These are phyloP conservation scores for Dynastes grantii DNA, from an alignment of 2,888 invertebrate species.

Conservation along the genomic window DNA sequence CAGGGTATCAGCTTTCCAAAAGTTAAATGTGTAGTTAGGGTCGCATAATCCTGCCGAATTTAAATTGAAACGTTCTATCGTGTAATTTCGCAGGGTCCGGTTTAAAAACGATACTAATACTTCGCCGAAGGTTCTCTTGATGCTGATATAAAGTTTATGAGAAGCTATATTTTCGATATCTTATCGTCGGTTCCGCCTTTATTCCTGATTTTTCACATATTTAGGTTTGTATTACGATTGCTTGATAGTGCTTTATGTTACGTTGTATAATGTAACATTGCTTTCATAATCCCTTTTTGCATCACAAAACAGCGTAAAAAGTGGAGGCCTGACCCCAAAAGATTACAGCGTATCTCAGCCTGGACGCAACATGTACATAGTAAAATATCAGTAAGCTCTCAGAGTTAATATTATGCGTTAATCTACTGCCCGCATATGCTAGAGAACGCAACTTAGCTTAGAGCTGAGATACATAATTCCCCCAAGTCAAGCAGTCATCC, in stretches of 20 bases:
- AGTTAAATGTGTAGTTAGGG: not conserved
- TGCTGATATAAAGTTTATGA: conserved; percentile 2
- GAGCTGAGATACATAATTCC: too few species aligned
- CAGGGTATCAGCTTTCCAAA: not conserved
- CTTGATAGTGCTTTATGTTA: not conserved
- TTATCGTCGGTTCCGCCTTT: not conserved
- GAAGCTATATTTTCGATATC: not conserved
- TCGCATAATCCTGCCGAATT: not conserved
- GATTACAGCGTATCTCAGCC: too few species aligned
- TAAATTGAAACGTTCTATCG: not conserved
- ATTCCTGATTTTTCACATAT: not conserved
- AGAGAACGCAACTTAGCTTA: too few species aligned
- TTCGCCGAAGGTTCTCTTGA: not conserved
- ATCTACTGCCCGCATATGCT: too few species aligned
- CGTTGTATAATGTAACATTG: too few species aligned
- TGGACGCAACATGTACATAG: too few species aligned
- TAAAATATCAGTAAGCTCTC: too few species aligned
- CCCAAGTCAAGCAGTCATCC: too few species aligned
- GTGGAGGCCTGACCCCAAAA: too few species aligned
- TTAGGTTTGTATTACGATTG: not conserved
- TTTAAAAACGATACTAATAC: not conserved
- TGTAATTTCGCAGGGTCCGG: not conserved
- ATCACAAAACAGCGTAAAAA: too few species aligned
- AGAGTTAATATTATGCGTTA: too few species aligned
- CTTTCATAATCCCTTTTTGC: too few species aligned